phyloP scores from a whole-genome alignment of 2,888 invertebrate genomes.

The Apamea monoglypha region DNA sequence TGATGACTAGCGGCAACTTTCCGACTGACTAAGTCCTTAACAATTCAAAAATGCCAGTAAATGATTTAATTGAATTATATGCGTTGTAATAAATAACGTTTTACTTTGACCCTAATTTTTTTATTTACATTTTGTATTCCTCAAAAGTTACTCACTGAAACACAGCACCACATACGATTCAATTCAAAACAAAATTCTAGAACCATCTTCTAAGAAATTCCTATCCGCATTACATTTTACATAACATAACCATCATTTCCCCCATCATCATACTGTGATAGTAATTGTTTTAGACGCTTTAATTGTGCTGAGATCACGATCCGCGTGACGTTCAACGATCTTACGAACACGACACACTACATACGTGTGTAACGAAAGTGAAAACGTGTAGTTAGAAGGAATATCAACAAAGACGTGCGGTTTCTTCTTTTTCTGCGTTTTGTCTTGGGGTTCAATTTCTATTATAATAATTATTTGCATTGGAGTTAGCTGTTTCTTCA shows the following conservation, averaged over 20 bases:
- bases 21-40: not conserved
- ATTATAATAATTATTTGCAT: not conserved
- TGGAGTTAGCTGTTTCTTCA: not conserved
- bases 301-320: constrained; percentile 75
- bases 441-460: not conserved
- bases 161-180: not conserved
- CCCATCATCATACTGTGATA: constrained; percentile 60
- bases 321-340: constrained; percentile 73
- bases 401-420: constrained; percentile 34
- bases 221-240: constrained; percentile 55
- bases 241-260: constrained; percentile 65
- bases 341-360: constrained; percentile 60
- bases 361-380: constrained; percentile 76
- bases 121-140: not conserved
- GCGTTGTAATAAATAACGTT: not conserved
- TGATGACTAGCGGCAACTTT: not conserved
- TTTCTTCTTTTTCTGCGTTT: constrained; percentile 19
- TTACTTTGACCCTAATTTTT: not conserved
- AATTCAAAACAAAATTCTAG: not conserved
- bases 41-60: not conserved
- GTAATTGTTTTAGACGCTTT: constrained; percentile 76
- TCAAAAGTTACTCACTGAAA: not conserved
- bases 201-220: constrained; percentile 33
- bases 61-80: not conserved
- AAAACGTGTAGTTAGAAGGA: constrained; percentile 61